Conservation (phyloP, 2,888 invertebrate species). For the Dasypogon diadema region DNA sequence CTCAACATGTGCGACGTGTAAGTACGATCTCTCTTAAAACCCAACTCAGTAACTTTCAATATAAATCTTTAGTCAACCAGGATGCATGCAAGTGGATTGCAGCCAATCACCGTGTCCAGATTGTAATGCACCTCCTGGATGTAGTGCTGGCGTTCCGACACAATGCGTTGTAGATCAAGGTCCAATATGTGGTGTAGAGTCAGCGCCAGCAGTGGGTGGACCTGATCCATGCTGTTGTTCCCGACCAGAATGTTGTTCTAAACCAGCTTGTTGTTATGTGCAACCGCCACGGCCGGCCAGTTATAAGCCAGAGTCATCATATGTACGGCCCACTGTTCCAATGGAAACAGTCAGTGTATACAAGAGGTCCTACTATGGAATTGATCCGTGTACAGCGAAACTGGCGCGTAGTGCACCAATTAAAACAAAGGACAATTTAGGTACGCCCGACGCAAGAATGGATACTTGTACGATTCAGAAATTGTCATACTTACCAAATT, state of each 20-base stretch:
- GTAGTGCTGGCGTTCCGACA: slow-evolving; percentile 10
- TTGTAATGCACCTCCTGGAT: slow-evolving; percentile 12
- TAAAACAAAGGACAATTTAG: slow-evolving; percentile 68
- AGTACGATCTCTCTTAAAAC: background rate
- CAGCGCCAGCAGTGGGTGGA: background rate
- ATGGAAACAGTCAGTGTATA: slow-evolving; percentile 76
- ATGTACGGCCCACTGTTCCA: slow-evolving; percentile 72
- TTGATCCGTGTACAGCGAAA: slow-evolving; percentile 64
- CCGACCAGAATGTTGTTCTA: background rate
- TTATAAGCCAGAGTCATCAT: slow-evolving; percentile 64
- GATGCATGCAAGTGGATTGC: background rate
- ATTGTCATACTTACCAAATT: slow-evolving; percentile 65
- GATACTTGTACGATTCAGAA: slow-evolving; percentile 71
- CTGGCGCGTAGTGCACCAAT: slow-evolving; percentile 65
- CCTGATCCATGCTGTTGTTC: slow-evolving; percentile 11
- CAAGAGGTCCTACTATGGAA: slow-evolving; percentile 74
- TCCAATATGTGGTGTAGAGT: background rate
- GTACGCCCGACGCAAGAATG: slow-evolving; percentile 70
- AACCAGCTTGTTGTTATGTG: slow-evolving; percentile 62
- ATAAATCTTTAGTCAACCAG: too few species aligned
- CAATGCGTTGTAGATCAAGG: background rate
- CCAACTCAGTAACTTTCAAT: too few species aligned
- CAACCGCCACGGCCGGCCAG: slow-evolving; percentile 64
- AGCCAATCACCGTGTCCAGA: background rate
- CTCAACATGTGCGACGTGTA: slow-evolving; percentile 17